phyloP scores from a whole-genome alignment of 1,140 invertebrate species.

The Antheraea pernyi region DNA sequence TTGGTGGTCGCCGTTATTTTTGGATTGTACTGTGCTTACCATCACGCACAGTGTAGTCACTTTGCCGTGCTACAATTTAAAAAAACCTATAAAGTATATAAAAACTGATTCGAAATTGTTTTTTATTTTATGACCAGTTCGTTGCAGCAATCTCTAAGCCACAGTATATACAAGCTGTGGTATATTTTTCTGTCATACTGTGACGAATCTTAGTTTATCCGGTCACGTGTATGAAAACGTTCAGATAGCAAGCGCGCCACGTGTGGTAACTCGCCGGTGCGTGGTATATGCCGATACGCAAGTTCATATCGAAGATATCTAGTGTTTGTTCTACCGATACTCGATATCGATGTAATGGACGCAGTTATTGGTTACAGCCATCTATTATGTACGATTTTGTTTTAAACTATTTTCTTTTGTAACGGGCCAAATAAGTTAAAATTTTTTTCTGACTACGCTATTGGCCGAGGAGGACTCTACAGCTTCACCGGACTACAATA shows the following conservation, averaged over 20 bases:
- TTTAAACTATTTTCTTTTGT: not conserved
- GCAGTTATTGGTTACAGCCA: not conserved
- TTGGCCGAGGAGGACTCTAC: too few relatives aligned
- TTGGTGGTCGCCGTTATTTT: too few relatives aligned
- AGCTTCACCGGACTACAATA: too few relatives aligned
- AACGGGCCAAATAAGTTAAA: not conserved
- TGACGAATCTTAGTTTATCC: not conserved
- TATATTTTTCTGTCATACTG: not conserved
- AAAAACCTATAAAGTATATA: too few relatives aligned
- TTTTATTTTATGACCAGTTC: not conserved
- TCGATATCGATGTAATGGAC: not conserved
- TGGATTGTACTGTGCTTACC: too few relatives aligned
- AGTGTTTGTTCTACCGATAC: not conserved
- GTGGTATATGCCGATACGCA: not conserved
- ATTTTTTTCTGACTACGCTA: too few relatives aligned
- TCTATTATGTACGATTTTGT: not conserved
- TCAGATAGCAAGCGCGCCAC: not conserved
- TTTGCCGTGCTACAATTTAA: too few relatives aligned
- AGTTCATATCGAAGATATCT: not conserved
- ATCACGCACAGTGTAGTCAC: too few relatives aligned
- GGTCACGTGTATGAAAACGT: conserved; percentile 7
- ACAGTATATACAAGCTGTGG: not conserved
- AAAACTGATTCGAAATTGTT: not conserved
- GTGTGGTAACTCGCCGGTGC: conserved; percentile 4
- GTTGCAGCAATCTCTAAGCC: not conserved